Percentiles rank a stretch among this genome's conserved stretches.
Conservation (phyloP, 2,797 vertebrate genomes). For the Phrynocephalus guinanensis region DNA sequence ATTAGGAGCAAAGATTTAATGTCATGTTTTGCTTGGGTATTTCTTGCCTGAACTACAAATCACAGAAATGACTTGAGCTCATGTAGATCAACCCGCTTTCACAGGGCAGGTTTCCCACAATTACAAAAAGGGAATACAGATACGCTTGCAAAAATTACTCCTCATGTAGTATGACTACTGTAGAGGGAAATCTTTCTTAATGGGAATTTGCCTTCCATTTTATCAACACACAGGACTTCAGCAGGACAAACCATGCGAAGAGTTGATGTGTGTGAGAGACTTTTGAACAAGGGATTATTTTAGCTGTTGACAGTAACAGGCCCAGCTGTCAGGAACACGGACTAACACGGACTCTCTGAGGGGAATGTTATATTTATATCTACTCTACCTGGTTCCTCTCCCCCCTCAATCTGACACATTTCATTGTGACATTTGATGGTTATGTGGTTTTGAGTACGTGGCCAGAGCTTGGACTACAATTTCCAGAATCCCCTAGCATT, state of each 20-base stretch:
- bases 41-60: conserved; percentile 54
- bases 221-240: neutral
- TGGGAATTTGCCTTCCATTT: accelerated
- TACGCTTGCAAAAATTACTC: conserved; percentile 49
- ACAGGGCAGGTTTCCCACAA: neutral
- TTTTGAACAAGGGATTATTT: no score
- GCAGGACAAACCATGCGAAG: neutral
- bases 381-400: no score
- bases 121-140: conserved; percentile 56
- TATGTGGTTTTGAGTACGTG: no score
- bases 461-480: no score
- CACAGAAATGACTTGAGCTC: neutral
- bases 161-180: conserved; percentile 32
- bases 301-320: no score
- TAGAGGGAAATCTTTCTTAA: conserved; percentile 38
- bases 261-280: no score
- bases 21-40: conserved; percentile 53
- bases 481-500: no score
- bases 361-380: no score
- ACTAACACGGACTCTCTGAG: no score
- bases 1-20: conserved; percentile 59
- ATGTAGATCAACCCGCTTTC: neutral
- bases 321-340: no score
- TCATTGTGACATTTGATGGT: no score
- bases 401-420: no score